Conservation (phyloP, 2,113 vertebrate species). For the Emberiza fucata region DNA sequence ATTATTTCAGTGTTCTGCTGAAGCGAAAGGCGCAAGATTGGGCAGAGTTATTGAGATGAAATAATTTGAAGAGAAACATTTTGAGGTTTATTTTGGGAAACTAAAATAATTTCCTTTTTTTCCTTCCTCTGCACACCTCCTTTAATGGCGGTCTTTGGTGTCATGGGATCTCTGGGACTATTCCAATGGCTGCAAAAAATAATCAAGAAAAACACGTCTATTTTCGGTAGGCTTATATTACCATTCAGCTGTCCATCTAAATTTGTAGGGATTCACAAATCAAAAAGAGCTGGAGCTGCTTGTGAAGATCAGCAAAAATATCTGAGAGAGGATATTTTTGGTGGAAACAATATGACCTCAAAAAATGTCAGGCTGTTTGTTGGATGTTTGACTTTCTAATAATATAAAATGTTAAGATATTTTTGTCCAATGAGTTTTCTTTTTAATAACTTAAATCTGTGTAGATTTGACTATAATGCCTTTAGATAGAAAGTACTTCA, state of each 20-base stretch:
- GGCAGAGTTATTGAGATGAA: neutral
- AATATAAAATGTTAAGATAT: neutral
- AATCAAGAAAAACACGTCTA: neutral
- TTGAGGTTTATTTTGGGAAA: neutral
- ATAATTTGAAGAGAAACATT: neutral
- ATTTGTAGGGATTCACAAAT: neutral
- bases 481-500: neutral
- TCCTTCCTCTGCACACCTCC: neutral
- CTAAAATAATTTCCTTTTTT: neutral
- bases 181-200: neutral
- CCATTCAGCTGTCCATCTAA: conserved; percentile 33
- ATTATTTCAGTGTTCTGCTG: neutral
- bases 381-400: neutral
- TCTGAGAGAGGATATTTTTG: neutral
- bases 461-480: neutral
- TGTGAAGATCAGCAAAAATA: conserved; percentile 15
- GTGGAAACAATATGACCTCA: neutral
- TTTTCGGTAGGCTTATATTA: conserved; percentile 7
- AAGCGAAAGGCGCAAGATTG: neutral
- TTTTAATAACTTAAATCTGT: neutral
- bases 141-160: neutral
- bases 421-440: neutral
- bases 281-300: neutral
- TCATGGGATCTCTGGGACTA: neutral
- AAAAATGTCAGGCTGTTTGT: neutral